Conservation (phyloP, 1,140 invertebrate genomes). For the Pseudomyrmex flavicornis region DNA sequence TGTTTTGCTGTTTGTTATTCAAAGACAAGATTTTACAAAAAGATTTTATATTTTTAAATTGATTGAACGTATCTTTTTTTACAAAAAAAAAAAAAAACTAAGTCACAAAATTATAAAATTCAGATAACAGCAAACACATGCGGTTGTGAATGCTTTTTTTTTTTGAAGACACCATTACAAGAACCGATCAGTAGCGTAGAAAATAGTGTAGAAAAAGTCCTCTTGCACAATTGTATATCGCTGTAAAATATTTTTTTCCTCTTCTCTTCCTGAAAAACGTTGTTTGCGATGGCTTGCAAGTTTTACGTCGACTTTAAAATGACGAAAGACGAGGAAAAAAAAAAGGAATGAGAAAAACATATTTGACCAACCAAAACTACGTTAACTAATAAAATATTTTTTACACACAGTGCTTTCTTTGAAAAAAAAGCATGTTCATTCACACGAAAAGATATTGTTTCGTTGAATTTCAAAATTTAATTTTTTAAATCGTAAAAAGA, state of each 20-base stretch:
- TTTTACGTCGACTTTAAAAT: conserved; percentile 34
- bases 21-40: conserved; percentile 11
- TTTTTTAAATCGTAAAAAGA: too few relatives aligned
- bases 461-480: too few relatives aligned
- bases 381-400: too few relatives aligned
- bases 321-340: conserved; percentile 7
- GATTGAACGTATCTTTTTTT: not conserved
- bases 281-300: conserved; percentile 18
- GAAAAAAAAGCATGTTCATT: too few relatives aligned
- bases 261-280: conserved; percentile 44
- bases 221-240: conserved; percentile 15
- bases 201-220: not conserved
- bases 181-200: conserved; percentile 1
- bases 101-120: not conserved
- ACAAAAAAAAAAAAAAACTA: not conserved
- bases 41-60: not conserved
- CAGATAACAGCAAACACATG: conserved; percentile 40
- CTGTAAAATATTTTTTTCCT: conserved; percentile 51
- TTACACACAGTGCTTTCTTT: too few relatives aligned
- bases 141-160: conserved; percentile 1
- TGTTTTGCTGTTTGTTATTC: not conserved
- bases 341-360: not conserved
- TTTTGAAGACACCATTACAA: conserved; percentile 20
- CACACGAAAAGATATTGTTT: too few relatives aligned
- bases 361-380: too few relatives aligned